A percentile compares a stretch with the other conserved stretches of the same genome.
phyloP scores from a whole-genome alignment of 2,888 invertebrate species.

The Aspidiotus rigidus region DNA sequence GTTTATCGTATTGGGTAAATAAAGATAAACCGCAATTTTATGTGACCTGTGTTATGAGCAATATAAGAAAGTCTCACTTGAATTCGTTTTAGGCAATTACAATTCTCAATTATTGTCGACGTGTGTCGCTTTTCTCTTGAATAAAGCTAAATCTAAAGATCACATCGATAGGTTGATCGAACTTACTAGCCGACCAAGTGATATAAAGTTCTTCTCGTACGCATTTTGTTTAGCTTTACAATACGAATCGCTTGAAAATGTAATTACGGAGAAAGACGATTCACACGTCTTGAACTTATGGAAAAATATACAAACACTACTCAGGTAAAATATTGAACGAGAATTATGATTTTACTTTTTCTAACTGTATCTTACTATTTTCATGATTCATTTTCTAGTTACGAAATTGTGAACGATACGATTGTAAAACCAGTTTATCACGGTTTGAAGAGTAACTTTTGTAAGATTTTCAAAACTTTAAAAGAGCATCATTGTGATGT shows the following conservation, averaged over 20 bases:
- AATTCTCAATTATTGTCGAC: constrained; percentile 36
- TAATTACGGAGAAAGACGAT: constrained; percentile 18
- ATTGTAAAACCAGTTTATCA: constrained; percentile 24
- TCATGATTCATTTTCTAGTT: background rate
- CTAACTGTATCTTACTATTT: no score
- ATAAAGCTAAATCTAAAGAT: constrained; percentile 36
- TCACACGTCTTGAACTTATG: constrained; percentile 36
- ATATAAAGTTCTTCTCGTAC: constrained; percentile 36
- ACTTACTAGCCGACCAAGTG: constrained; percentile 35
- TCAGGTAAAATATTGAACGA: background rate
- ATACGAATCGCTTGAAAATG: constrained; percentile 22
- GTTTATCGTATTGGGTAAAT: constrained; percentile 48
- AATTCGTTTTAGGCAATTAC: constrained; percentile 36
- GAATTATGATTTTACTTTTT: background rate
- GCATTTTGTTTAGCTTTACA: constrained; percentile 36
- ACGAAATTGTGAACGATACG: background rate
- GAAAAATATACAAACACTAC: constrained; percentile 39
- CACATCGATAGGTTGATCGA: constrained; percentile 37
- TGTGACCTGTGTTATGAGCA: background rate
- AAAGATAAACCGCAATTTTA: background rate
- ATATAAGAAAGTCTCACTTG: background rate
- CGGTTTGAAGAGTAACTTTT: constrained; percentile 32
- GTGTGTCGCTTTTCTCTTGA: constrained; percentile 37
- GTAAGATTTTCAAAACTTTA: constrained; percentile 32
- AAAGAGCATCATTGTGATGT: constrained; percentile 35